Evolutionary conservation across 2,888 invertebrate species (phyloP), one percentile per base, ranked within the genome.

Genomic region (Ornithoptera alexandrae): DNA sequence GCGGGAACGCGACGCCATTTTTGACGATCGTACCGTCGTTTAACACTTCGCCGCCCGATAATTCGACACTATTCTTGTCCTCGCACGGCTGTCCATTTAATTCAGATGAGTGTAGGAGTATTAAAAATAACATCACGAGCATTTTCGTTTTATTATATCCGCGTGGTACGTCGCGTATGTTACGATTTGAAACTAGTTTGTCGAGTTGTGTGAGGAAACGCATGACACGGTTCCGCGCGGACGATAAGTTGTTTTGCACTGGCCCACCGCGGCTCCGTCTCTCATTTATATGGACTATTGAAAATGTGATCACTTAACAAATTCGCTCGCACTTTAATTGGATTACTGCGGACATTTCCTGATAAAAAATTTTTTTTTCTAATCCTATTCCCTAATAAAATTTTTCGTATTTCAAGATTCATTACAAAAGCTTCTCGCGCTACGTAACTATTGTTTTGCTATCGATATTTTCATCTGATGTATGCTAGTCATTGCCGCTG

Each of bases 1-100:
- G 77, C 30, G 85, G 78, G 76, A 82, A 90, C 12, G 72, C 68
- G 2, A 84, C 71, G 5, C 83, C 84, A 69, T 84, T 72, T 70
- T 82, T 75, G 0, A 80, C 22, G 4, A 84, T 73, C 0, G 76
- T 76, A 2, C 82, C 82, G 61, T 85, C 78, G 6, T 70, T 50
- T 24, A 76, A 76, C 42, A 60, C 36, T 62, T 64, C 62, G 2
- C 75, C 81, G n/a, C 79, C 76, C 17, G 80, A 80, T 15, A 90
- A 69, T 67, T 89, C 86, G 8, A 88, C 77, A 76, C 85, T 88
- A 22, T 76, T 72, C 17, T 72, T 66, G 22, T 84, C 81, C 5
- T 76, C 70, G 64, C 89, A 86, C 17, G 81, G 78, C 71, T 82
- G 81, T 30, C 79, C 79, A 72, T 61, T 76, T n/a, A 74, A 73